Conservation (phyloP, 2,113 vertebrate species). For the Pleuronectes platessa region DNA sequence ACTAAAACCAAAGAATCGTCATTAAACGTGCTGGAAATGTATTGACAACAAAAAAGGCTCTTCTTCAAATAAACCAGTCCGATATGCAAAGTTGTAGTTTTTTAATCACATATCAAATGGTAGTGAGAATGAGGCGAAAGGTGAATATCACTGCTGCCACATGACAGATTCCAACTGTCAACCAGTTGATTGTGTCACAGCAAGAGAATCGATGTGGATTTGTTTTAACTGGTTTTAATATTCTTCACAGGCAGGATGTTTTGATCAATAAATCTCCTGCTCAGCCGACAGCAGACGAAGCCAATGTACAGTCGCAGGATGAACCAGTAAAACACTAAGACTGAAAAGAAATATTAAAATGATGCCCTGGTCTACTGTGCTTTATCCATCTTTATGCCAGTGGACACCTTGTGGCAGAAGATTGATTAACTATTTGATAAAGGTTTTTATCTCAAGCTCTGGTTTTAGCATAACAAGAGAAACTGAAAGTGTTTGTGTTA, state of each 20-base stretch:
- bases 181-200: not conserved
- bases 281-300: no score
- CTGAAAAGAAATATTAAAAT: not conserved
- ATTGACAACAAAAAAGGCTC: not conserved
- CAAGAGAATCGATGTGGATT: slow-evolving; percentile 17
- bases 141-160: not conserved
- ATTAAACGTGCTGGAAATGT: not conserved
- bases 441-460: no score
- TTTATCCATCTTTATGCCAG: not conserved
- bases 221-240: slow-evolving; percentile 58
- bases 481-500: not conserved
- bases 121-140: not conserved
- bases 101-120: not conserved
- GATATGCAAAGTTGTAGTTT: not conserved
- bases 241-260: slow-evolving; percentile 43
- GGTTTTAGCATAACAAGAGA: not conserved
- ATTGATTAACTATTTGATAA: slow-evolving; percentile 2
- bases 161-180: not conserved
- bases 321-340: slow-evolving; percentile 20
- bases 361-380: slow-evolving; percentile 15
- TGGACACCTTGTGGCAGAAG: slow-evolving; percentile 12
- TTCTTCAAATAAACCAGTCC: not conserved
- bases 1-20: not conserved
- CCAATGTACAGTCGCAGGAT: not conserved
- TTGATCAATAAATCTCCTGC: slow-evolving; percentile 19